Conservation (phyloP, 2,888 invertebrate genomes). For the Pachliopta kotzebuea region DNA sequence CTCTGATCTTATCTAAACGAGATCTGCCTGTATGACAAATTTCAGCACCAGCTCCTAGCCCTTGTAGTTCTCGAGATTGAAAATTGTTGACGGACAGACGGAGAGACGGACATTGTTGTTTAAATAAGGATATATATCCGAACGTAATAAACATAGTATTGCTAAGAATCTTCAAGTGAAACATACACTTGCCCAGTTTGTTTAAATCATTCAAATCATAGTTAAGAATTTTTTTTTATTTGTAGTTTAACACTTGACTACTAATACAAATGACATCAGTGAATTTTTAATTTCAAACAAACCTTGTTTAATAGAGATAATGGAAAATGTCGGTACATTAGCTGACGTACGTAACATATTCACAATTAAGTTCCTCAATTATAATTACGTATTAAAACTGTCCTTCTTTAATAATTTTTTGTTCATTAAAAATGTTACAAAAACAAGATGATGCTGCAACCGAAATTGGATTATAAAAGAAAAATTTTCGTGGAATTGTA, state of each 20-base stretch:
- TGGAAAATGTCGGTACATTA: neutral
- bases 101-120: no score
- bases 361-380: neutral
- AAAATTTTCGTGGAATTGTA: conserved; percentile 3
- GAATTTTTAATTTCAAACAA: neutral
- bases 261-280: no score
- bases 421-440: neutral
- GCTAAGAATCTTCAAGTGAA: neutral
- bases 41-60: no score
- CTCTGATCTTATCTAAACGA: no score
- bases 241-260: neutral
- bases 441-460: neutral
- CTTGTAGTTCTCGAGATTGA: no score
- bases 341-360: neutral
- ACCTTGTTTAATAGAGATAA: neutral
- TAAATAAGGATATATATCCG: no score
- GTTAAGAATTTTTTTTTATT: neutral
- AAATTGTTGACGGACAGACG: no score
- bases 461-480: neutral
- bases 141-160: neutral
- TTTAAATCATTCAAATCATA: neutral
- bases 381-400: neutral
- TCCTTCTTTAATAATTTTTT: neutral
- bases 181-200: neutral
- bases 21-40: no score